Base-by-base conservation (phyloP, 1,140 invertebrate species). In the Drosophila quadrilineata region DNA sequence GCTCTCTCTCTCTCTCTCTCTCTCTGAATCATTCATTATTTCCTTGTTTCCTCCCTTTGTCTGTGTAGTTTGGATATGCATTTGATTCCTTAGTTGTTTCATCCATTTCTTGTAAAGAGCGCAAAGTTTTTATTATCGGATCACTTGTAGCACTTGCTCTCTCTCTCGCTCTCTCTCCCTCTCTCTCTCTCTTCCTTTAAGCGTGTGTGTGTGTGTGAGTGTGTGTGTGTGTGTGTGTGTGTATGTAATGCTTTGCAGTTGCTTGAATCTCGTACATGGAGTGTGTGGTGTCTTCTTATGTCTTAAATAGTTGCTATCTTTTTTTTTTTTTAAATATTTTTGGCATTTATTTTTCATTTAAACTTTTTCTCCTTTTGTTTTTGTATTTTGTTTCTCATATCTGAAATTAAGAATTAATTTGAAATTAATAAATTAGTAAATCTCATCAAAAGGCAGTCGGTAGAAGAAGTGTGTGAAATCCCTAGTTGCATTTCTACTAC, bases 81-180 rank as follows among this genome's bases (percentile, higher is more conserved):
- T 49, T 33, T 29, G 12, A 26, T 6, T 58, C 24, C 49, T 46
- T 21, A 5, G 56, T 69, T 50, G 60, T 45, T 63, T 71, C 31
- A 59, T 38, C 35, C 43, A 58, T 49, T 41, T 67, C 29, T 53
- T 62, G 43, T 33, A 40, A 54, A 72, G 46, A 72, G 65, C 69
- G 69, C 65, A 72, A 82, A n/a, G n/a, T 76, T 82, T 73, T 82
- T 82, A 82, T 82, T 82, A 82, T 82, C 77, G 77, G 77, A 82
- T 82, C 77, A 82, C 77, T 82, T 82, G 77, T 84, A 82, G 77
- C 77, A 82, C 77, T 73, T 82, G 73, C 75, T 79, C 52, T 62
- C 64, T 74, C 77, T 72, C 75, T 62, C 58, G 58, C 58, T 49
- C n/a, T n/a, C n/a, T n/a, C n/a, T n/a, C n/a, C n/a, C n/a, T 60